Evolutionary conservation across 2,113 vertebrate genomes (phyloP), one percentile per base, ranked within the genome.

Genomic region (Plestiodon gilberti): DNA sequence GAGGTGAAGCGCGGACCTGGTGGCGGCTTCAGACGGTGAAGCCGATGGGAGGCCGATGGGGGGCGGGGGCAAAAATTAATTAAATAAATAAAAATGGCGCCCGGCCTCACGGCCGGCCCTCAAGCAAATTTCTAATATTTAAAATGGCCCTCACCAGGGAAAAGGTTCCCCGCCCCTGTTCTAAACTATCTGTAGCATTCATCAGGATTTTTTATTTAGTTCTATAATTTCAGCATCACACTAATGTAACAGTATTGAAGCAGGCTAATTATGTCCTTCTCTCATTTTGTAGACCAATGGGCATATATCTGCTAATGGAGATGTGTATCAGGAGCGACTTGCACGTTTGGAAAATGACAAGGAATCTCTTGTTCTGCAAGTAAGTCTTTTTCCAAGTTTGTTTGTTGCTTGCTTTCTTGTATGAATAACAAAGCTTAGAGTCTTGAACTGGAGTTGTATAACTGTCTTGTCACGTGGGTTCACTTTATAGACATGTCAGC

Each of bases 281-380:
- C 91, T 84, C 77, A 74, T 92, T 82, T 93, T 95, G 90, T 95
- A 99, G 99, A 98, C 98, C 57, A 99, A 99, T 64, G 99, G 99
- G 9, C 98, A 99, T 91, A 96, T 99, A 81, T 96, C 98, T 83
- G 95, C 98, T 74, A 95, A 96, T 1, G 97, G 97, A 88, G 98
- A 99, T 94, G 96, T 98, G 55, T 99, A 99, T 94, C 99, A 99
- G 89, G 99, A 99, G 93, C 96, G 99, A 85, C 96, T 99, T n/a
- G 95, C 97, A 40, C 96, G 98, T 74, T 91, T 99, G 88, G 99
- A 99, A 95, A 98, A 97, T 79, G 99, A 99, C 95, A 99, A 99
- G 91, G 99, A 99, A 92, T 99, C 99, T 61, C 97, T 99, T 22
- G 97, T 99, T 91, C 97, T 99, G 91, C 99, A 99, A 97, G 99